Percentiles rank a stretch among this genome's conserved stretches.
These are phyloP conservation scores for Pachyuromys duprasi DNA, from an alignment of 2,797 vertebrate species.

Conservation along the genomic window DNA sequence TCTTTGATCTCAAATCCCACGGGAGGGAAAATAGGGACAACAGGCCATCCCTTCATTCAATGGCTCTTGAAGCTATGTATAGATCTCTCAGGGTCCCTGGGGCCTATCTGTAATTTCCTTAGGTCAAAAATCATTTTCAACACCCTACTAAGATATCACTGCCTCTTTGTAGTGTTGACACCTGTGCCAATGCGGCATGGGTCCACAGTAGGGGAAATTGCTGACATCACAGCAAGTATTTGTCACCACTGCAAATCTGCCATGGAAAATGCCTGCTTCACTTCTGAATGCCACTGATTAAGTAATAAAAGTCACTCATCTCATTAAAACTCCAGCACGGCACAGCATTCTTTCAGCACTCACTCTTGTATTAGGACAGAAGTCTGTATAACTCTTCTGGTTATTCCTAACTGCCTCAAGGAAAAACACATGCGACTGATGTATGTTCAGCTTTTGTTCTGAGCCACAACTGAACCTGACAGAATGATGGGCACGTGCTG, in stretches of 20 bases:
- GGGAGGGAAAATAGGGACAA: background rate
- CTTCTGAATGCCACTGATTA: background rate
- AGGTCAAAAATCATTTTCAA: background rate
- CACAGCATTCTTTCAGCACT: background rate
- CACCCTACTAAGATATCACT: background rate
- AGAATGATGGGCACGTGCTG: background rate
- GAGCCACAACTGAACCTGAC: background rate
- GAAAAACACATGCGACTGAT: background rate
- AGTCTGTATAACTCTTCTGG: fast-evolving
- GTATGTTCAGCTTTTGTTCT: background rate
- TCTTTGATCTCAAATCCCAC: background rate
- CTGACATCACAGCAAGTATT: background rate
- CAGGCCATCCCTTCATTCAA: background rate
- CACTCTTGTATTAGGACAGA: background rate
- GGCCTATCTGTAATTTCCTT: too few species aligned
- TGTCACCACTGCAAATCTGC: background rate
- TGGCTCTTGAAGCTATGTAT: background rate
- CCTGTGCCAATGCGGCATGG: background rate
- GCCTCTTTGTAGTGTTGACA: background rate
- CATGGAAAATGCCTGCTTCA: background rate
- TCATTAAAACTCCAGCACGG: background rate
- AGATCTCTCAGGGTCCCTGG: background rate
- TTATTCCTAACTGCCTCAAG: fast-evolving
- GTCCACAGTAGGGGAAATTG: fast-evolving
- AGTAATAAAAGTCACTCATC: background rate